phyloP scores from a whole-genome alignment of 1,140 invertebrate genomes.

The Aphaenogaster ashmeadi region DNA sequence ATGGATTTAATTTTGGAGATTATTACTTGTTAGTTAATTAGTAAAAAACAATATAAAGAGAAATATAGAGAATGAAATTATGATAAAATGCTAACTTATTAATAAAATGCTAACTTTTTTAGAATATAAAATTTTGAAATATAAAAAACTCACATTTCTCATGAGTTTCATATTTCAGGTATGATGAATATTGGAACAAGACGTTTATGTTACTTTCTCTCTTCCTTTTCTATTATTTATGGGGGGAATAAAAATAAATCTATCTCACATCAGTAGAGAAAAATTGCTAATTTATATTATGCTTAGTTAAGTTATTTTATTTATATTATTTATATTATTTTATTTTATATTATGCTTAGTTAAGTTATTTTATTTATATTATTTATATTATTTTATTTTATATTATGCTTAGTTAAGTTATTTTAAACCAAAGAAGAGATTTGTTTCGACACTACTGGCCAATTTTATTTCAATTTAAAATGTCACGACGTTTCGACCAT shows the following conservation, averaged over 20 bases:
- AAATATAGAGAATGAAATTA: neutral
- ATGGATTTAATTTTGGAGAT: neutral
- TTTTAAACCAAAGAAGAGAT: no score
- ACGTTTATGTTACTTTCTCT: no score
- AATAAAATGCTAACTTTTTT: neutral
- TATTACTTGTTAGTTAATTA: neutral
- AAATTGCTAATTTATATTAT: neutral
- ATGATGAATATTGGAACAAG: neutral
- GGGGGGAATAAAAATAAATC: no score
- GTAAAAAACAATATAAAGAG: neutral
- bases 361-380: no score
- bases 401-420: no score
- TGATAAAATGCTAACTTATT: neutral
- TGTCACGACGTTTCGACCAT: no score
- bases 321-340: no score
- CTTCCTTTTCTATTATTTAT: no score
- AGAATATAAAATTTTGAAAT: neutral
- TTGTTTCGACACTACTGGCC: no score
- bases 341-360: no score
- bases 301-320: neutral
- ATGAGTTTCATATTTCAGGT: neutral
- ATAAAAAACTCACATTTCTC: neutral
- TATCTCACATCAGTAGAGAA: neutral
- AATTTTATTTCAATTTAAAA: no score
- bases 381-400: no score